Base-by-base conservation (phyloP, 2,797 vertebrate genomes). In the Sebastes flavidus region DNA sequence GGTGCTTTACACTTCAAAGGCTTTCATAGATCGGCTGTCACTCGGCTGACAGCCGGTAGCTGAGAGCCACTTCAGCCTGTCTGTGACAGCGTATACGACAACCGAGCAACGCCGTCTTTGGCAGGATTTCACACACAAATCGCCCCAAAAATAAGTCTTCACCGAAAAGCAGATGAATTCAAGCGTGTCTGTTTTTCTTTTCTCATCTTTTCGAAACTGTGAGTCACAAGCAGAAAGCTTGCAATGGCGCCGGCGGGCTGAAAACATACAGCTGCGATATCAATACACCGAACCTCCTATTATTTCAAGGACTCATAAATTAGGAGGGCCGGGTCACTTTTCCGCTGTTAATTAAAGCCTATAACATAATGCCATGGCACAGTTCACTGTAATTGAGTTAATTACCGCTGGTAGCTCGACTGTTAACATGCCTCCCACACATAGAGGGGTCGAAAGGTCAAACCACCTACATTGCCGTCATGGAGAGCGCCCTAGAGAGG, bases 1-100 rank as follows among this genome's bases (percentile, higher is more conserved):
- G 80, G 49, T 18, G 86, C 88, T 91, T 93, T 85, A 88, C 87
- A 92, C 93, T 91, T 94, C 92, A 95, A 91, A 94, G 85, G 68
- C 81, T 83, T 83, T 84, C 69, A 70, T 46, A 80, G 89, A 89
- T 88, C 66, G 87, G 67, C 88, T 91, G 89, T 87, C 89, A 83
- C 61, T 81, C 30, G 24, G 71, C 77, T 77, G 88, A 90, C 92
- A 94, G 92, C 87, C 82, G 56, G 90, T 90, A 89, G 91, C 90
- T 88, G 89, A 93, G 91, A 94, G 61, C 67, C 84, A 83, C 91
- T 90, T 89, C 85, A 85, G 61, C 78, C 63, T 2, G 2, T 68
- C 74, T 87, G 68, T 80, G 80, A 80, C 72, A 29, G 69, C 59
- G 22, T 52, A 58, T 25, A 59, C 3, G n/a, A 75, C 76, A 20